phyloP scores from a whole-genome alignment of 1,140 invertebrate species.

The Hyles euphorbiae region DNA sequence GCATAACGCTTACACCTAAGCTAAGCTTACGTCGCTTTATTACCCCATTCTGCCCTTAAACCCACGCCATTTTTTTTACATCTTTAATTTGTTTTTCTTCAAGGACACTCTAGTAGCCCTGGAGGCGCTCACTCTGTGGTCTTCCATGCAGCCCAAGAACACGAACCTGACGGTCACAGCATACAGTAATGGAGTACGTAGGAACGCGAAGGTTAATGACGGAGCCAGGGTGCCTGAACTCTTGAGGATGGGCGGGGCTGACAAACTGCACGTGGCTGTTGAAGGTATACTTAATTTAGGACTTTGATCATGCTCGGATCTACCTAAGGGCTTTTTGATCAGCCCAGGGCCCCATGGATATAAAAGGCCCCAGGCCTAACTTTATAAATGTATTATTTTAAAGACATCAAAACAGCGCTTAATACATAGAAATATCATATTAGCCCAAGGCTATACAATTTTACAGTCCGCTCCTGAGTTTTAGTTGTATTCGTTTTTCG shows the following conservation, averaged over 20 bases:
- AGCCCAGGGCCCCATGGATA: too few species aligned
- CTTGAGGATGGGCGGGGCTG: slow-evolving; percentile 30
- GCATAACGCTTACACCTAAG: too few species aligned
- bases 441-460: too few species aligned
- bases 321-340: too few species aligned
- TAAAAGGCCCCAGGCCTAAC: too few species aligned
- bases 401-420: too few species aligned
- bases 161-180: slow-evolving; percentile 41
- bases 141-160: slow-evolving; percentile 25
- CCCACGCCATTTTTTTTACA: neutral
- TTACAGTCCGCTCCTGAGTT: too few species aligned
- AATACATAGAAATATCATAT: too few species aligned
- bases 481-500: too few species aligned
- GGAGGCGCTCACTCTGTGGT: slow-evolving; percentile 74
- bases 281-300: slow-evolving; percentile 28
- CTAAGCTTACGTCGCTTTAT: too few species aligned
- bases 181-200: slow-evolving; percentile 14
- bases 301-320: too few species aligned
- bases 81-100: neutral
- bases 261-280: slow-evolving; percentile 47
- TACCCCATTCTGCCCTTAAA: neutral
- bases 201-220: slow-evolving; percentile 28
- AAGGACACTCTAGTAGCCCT: slow-evolving; percentile 80
- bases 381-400: too few species aligned
- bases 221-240: slow-evolving; percentile 39